Percentiles rank a stretch among this genome's conserved stretches.
Evolutionary conservation across 2,113 vertebrate species (phyloP).

Genomic region (Arizona elegans): DNA sequence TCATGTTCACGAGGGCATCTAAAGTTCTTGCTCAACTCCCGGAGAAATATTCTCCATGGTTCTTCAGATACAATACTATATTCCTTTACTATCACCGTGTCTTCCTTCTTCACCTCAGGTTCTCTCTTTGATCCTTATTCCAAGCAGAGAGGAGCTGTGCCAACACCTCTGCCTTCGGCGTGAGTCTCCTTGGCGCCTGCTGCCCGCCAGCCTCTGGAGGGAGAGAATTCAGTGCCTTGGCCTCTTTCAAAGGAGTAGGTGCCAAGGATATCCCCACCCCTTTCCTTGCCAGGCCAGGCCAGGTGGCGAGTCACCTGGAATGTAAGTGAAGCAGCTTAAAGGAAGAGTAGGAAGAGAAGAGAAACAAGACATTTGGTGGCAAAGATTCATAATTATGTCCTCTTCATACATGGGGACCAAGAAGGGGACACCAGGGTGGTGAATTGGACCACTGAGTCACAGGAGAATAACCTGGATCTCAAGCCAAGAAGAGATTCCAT

Average conservation of each 20-base stretch:
- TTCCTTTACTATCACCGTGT: neutral
- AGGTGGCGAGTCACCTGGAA: neutral
- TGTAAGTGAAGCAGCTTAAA: neutral
- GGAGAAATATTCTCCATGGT: neutral
- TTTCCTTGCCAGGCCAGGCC: neutral
- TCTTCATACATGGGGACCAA: neutral
- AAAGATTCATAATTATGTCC: neutral
- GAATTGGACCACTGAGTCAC: neutral
- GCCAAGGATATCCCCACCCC: neutral
- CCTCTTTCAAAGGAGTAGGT: neutral
- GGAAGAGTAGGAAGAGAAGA: neutral
- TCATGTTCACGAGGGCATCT: neutral
- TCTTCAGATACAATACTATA: neutral
- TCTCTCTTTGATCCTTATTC: neutral
- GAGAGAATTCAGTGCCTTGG: neutral
- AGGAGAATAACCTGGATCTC: neutral
- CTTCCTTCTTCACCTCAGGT: neutral
- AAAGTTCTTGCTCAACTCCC: neutral
- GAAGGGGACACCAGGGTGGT: neutral
- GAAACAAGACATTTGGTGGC: neutral
- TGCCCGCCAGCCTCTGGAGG: neutral
- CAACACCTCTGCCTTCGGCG: neutral
- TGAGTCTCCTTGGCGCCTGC: neutral
- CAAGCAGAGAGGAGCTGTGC: neutral
- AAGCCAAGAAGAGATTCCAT: neutral